Conservation (phyloP, 2,113 vertebrate species). For the Tamias sibiricus region DNA sequence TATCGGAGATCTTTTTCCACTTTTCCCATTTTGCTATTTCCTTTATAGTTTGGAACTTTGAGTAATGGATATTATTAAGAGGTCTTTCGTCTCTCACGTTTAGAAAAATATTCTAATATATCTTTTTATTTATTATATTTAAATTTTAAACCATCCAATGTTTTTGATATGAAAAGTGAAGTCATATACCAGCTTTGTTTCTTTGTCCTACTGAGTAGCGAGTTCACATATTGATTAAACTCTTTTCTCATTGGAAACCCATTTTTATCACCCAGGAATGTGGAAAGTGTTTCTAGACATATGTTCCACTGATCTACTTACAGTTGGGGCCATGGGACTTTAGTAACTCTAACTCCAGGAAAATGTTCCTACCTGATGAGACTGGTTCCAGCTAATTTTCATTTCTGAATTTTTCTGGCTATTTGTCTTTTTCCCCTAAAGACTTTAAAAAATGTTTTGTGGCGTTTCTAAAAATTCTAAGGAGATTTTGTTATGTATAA, state of each 20-base stretch:
- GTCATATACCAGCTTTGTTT: not conserved
- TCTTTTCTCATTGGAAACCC: not conserved
- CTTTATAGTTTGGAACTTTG: constrained; percentile 20
- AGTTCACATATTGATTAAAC: not conserved
- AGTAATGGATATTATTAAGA: not conserved
- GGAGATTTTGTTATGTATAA: constrained; percentile 2
- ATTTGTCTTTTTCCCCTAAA: not conserved
- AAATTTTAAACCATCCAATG: too few species aligned
- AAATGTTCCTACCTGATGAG: not conserved
- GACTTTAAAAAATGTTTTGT: not conserved
- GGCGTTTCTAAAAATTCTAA: not conserved
- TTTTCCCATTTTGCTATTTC: constrained; percentile 8
- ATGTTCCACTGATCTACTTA: not conserved
- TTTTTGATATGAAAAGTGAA: not conserved
- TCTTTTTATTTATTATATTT: too few species aligned
- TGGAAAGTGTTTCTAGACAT: not conserved
- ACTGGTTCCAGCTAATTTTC: not conserved
- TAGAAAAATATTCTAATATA: not conserved
- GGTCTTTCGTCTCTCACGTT: not conserved
- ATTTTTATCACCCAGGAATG: not conserved
- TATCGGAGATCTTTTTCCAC: not conserved
- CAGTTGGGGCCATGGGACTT: not conserved
- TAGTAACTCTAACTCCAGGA: not conserved
- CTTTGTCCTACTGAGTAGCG: not conserved
- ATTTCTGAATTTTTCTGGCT: not conserved